Evolutionary conservation across 2,113 vertebrate species (phyloP).

Genomic region (Xiphias gladius): DNA sequence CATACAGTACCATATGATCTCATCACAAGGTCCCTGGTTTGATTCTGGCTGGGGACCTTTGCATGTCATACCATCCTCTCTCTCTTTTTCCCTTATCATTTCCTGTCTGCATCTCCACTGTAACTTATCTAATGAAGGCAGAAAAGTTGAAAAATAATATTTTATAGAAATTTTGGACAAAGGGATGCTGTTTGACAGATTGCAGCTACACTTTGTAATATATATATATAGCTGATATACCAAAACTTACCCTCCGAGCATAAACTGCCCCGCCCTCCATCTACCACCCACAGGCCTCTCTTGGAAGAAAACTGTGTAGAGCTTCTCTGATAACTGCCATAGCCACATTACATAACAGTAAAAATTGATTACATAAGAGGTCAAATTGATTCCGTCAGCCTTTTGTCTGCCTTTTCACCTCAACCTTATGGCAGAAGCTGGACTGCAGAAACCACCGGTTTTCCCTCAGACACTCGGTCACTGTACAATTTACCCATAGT

Average conservation of each 20-base stretch:
- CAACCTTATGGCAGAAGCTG: constrained; percentile 13
- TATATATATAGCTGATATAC: no score
- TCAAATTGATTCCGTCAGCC: constrained; percentile 46
- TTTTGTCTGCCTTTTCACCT: constrained; percentile 46
- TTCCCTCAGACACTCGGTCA: constrained; percentile 8
- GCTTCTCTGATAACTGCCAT: constrained; percentile 10
- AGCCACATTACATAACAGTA: constrained; percentile 50
- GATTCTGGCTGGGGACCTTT: not conserved
- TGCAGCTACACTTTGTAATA: not conserved
- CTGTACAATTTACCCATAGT: not conserved
- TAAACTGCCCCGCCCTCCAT: not conserved
- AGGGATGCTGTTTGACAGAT: not conserved
- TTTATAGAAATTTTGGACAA: no score
- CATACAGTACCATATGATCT: not conserved
- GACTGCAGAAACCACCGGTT: not conserved
- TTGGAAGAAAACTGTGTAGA: constrained; percentile 9
- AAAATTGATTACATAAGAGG: constrained; percentile 52
- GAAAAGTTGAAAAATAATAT: not conserved
- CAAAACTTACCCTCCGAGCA: not conserved
- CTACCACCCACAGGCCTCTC: constrained; percentile 4
- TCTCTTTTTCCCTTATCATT: not conserved
- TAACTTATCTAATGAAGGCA: not conserved
- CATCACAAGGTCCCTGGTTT: not conserved
- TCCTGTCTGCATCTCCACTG: not conserved
- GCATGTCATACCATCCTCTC: not conserved